Evolutionary conservation across 2,797 vertebrate genomes (phyloP), one percentile per base, ranked within the genome.

Genomic region (Halcyon leucocephala): DNA sequence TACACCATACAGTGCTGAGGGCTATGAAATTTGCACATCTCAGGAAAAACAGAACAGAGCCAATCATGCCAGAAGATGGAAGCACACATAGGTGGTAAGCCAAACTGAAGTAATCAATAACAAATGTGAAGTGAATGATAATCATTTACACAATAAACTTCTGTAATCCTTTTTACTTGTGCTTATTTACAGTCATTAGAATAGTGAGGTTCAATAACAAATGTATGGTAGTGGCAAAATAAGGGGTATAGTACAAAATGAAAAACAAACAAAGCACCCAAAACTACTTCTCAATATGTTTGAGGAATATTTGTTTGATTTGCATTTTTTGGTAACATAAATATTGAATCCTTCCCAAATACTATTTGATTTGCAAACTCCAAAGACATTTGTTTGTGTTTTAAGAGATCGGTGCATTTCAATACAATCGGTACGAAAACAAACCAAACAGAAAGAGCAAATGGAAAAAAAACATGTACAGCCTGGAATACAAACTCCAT

Each of bases 1-100:
- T 0, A 35, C 0, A 0, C 9, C 58, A 14, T 2, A 11, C 28
- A 19, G 66, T 0, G 12, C 49, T 6, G 9, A 60, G 57, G 51
- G 78, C 46, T 76, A 17, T 1, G 72, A 28, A 48, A 55, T 49
- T 6, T 52, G 58, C 58, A 54, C 73, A 44, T 24, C 67, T 89
- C 84, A 9, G 44, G 81, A 79, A 49, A 81, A 70, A 70, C 31
- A n/a, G 22, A 46, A 79, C 54, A 67, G 25, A 42, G 52, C 57
- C 65, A 67, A 48, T 9, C 21, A 1, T 1, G 7, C 0, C 3
- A 49, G n/a, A 15, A 58, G 44, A 44, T 21, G 46, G 52, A 74
- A 77, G 24, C 1, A 9, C 0, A n/a, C 49, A 39, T 17, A 35
- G 70, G 60, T 71, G 54, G 28, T 26, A 48, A 73, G 54, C 11